phyloP scores from a whole-genome alignment of 2,113 vertebrate genomes.

The Thryonomys swinderianus region DNA sequence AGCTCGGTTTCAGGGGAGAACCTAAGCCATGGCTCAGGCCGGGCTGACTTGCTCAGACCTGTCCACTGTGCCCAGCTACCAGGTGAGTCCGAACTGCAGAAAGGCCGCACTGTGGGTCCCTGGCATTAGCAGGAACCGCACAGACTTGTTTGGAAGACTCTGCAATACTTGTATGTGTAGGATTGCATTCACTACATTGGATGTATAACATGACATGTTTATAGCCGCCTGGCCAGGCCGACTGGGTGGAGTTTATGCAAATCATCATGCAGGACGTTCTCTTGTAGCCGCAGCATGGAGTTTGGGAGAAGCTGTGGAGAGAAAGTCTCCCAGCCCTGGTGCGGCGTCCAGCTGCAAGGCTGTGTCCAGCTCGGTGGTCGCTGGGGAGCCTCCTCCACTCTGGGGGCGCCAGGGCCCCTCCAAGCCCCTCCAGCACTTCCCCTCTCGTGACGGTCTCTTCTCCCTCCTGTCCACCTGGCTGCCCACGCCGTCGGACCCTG shows the following conservation, averaged over 20 bases:
- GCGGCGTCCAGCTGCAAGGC: not conserved
- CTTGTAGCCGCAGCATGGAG: not conserved
- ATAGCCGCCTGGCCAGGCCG: not conserved
- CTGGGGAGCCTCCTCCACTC: not conserved
- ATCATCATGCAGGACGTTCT: not conserved
- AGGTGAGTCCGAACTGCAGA: not conserved
- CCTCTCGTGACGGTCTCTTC: not conserved
- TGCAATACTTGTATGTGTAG: not conserved
- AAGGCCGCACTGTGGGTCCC: not conserved
- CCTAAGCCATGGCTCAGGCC: constrained; percentile 14
- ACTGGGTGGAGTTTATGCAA: constrained; percentile 48
- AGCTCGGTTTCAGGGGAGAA: constrained; percentile 62
- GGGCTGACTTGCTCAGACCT: not conserved
- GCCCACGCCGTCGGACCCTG: constrained; percentile 26
- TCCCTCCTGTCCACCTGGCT: not conserved
- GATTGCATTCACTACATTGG: not conserved
- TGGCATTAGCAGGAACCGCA: constrained; percentile 2
- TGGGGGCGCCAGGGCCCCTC: not conserved
- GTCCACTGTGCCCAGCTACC: not conserved
- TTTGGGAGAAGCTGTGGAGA: not conserved
- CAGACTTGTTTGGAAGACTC: not conserved
- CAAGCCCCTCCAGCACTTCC: not conserved
- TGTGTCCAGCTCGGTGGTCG: not conserved
- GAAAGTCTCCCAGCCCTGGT: not conserved
- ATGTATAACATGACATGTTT: not conserved